Conservation (phyloP, 92 coral and sea anemone genomes). For the Bergia puertoricense region DNA sequence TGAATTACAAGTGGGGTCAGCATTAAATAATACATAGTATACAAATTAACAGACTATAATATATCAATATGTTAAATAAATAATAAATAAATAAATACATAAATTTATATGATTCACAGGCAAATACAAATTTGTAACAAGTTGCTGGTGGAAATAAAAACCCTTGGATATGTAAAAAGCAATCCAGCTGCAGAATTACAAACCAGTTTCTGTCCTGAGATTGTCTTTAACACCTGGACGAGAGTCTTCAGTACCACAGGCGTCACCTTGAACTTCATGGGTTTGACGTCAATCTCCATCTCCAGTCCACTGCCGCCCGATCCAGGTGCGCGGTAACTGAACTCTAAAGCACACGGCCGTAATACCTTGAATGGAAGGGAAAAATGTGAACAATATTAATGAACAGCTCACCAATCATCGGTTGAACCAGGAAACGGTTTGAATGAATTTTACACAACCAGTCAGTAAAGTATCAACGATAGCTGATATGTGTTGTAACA, state of each 20-base stretch:
- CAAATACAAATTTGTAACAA: neutral
- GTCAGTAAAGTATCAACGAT: no score
- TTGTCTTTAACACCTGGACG: conserved; percentile 63
- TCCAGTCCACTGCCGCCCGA: conserved; percentile 79
- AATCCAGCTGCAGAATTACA: neutral
- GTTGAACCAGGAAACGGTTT: no score
- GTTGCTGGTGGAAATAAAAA: neutral
- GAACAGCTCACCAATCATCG: no score
- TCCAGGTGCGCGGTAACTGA: conserved; percentile 74
- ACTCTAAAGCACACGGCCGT: conserved; percentile 76
- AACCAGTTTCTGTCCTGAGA: conserved; percentile 90
- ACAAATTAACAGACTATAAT: no score
- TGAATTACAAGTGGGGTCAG: no score
- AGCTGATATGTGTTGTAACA: no score
- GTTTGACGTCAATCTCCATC: conserved; percentile 56
- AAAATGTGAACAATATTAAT: no score
- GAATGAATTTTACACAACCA: no score
- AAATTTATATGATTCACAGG: no score
- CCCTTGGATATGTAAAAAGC: neutral
- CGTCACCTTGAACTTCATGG: conserved; percentile 79
- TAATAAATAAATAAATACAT: no score
- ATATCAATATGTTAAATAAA: no score
- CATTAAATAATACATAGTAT: no score
- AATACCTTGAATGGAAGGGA: conserved; percentile 61
- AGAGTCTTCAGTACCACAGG: conserved; percentile 80